phyloP scores from a whole-genome alignment of 2,888 invertebrate genomes.

The Polietes domitor region DNA sequence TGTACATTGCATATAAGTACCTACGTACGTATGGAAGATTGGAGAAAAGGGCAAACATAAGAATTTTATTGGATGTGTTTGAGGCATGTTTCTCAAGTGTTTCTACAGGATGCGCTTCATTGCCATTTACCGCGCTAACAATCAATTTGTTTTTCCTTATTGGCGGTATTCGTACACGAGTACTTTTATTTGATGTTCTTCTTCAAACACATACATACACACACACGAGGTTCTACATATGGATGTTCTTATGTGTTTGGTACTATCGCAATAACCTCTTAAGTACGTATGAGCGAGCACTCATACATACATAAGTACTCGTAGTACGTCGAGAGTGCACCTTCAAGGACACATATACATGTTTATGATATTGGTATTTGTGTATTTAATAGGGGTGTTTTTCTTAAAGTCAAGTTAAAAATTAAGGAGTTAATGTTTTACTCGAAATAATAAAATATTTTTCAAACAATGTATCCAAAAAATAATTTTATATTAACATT shows the following conservation, averaged over 20 bases:
- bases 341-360: conserved; percentile 21
- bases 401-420: no score
- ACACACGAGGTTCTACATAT: not conserved
- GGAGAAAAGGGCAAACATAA: not conserved
- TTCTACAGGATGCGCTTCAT: conserved; percentile 79
- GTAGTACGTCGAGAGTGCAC: not conserved
- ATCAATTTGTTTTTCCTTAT: conserved; percentile 50
- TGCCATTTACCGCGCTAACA: conserved; percentile 67
- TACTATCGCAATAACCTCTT: conserved; percentile 18
- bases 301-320: not conserved
- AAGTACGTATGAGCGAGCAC: not conserved
- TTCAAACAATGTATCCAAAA: no score
- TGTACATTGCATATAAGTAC: not conserved
- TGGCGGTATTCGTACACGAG: conserved; percentile 16
- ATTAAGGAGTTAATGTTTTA: no score
- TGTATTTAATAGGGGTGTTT: no score
- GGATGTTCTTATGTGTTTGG: not conserved
- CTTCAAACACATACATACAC: conserved; percentile 3
- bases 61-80: conserved; percentile 39
- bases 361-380: not conserved
- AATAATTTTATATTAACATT: no score
- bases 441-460: no score
- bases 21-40: not conserved
- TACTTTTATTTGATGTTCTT: conserved; percentile 51
- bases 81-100: conserved; percentile 75